Base-by-base conservation (phyloP, 2,888 invertebrate genomes). In the Hypsopygia costalis region DNA sequence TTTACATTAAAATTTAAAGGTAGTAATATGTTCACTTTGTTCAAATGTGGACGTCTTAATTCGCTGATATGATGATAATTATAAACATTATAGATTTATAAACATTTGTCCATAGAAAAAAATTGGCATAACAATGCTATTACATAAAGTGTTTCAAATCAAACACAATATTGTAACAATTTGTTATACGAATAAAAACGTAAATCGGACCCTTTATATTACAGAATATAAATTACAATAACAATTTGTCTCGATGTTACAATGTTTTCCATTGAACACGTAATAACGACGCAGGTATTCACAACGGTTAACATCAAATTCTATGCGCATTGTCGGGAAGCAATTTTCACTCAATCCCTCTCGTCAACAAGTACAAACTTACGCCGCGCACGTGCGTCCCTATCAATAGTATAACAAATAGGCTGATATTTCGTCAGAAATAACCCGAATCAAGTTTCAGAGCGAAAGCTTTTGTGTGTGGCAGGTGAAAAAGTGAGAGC, bases 361-460 rank as follows among this genome's bases (percentile, higher is more conserved):
- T 76, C 76, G 72, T 81, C 81, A 85, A 82, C 85, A 80, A 83
- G 83, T 81, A 81, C 82, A 83, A 86, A 86, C 81, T 83, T 85
- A 82, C 77, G 81, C 69, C 62, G 67, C 73, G 77, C 85, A 86
- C 86, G 87, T 83, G 83, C 83, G 72, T 75, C 69, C 76, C 64
- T 83, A 87, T 86, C 85, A 86, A 87, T 87, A 81, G 85, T 87
- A 86, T 86, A 88, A 88, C 86, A 86, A 87, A 87, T 86, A 83
- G 86, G 83, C 83, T 81, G 81, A 83, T 87, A 86, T 87, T 87
- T 83, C 85, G 85, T 85, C 86, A 85, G 86, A 81, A 87, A 87
- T 86, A 88, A 86, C 85, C 83, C 81, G 85, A 87, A 87, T 88
- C 87, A 87, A 86, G 87, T 87, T 86, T 83, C 82, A 81, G 77